These are phyloP conservation scores for Anthoptus insignis DNA, from an alignment of 2,888 invertebrate species.

Conservation along the genomic window DNA sequence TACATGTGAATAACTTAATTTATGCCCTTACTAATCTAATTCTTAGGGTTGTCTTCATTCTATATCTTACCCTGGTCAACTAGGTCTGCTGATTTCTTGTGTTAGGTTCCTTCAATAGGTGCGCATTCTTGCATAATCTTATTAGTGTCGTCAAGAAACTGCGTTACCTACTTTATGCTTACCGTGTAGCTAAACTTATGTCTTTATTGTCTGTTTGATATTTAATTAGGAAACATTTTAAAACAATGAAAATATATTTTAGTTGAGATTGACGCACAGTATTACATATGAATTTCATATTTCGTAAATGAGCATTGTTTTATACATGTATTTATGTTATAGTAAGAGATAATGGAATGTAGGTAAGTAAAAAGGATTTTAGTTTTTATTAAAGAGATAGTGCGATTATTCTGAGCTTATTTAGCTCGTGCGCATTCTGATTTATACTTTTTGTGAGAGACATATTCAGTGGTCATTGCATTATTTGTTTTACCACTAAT, in stretches of 20 bases:
- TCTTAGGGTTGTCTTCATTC: no score
- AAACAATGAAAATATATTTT: background rate
- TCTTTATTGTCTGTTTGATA: background rate
- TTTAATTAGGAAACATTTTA: background rate
- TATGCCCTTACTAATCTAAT: no score
- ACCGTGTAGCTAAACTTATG: background rate
- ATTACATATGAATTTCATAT: background rate
- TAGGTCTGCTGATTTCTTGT: no score
- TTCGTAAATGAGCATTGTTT: slow-evolving; percentile 6
- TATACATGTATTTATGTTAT: background rate
- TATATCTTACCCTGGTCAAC: no score
- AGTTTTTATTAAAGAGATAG: slow-evolving; percentile 6
- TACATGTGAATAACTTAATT: no score
- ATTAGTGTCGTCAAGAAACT: background rate
- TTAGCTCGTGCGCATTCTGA: background rate
- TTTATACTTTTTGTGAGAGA: no score
- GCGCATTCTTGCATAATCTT: slow-evolving; percentile 14
- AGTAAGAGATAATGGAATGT: background rate
- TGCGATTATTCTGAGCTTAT: background rate
- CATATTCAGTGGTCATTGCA: no score
- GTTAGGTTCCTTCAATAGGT: slow-evolving; percentile 1
- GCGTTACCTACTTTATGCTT: background rate
- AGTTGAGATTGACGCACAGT: slow-evolving; percentile 1
- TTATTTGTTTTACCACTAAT: no score
- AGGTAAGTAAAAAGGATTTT: background rate